Evolutionary conservation across 2,113 vertebrate genomes (phyloP).

Genomic region (Phylloscopus whistleri): DNA sequence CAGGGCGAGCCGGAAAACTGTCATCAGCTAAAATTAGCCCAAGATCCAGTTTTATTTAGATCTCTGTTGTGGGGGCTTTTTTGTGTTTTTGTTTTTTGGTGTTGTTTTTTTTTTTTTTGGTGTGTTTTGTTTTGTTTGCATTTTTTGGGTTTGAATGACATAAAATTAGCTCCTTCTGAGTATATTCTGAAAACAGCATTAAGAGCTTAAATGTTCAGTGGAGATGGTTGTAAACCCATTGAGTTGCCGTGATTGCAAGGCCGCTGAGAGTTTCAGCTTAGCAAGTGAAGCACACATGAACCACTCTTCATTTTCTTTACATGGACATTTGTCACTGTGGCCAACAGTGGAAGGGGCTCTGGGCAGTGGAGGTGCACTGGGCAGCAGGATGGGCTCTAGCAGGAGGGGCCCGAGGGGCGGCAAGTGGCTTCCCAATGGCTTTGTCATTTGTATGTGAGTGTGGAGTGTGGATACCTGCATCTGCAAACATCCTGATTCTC

Average conservation of each 20-base stretch:
- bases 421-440: accelerated
- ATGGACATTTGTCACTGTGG: background rate
- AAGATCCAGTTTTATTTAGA: background rate
- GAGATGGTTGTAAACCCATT: background rate
- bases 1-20: background rate
- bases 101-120: background rate
- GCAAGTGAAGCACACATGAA: background rate
- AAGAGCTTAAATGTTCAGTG: background rate
- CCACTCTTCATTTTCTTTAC: background rate
- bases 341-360: background rate
- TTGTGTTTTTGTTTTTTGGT: background rate
- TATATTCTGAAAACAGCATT: slow-evolving; percentile 7
- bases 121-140: background rate
- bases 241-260: background rate
- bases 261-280: background rate
- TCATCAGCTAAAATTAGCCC: slow-evolving; percentile 6
- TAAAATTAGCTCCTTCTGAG: background rate
- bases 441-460: background rate
- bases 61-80: background rate
- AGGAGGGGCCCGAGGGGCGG: accelerated
- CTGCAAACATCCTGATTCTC: background rate
- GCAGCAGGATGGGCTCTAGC: background rate
- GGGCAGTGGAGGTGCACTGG: accelerated
- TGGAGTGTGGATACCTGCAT: accelerated
- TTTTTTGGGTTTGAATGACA: slow-evolving; percentile 16